Percentiles rank a stretch among this genome's conserved stretches.
These are phyloP conservation scores for Pedicia rivosa DNA, from an alignment of 2,888 invertebrate genomes.

Conservation along the genomic window DNA sequence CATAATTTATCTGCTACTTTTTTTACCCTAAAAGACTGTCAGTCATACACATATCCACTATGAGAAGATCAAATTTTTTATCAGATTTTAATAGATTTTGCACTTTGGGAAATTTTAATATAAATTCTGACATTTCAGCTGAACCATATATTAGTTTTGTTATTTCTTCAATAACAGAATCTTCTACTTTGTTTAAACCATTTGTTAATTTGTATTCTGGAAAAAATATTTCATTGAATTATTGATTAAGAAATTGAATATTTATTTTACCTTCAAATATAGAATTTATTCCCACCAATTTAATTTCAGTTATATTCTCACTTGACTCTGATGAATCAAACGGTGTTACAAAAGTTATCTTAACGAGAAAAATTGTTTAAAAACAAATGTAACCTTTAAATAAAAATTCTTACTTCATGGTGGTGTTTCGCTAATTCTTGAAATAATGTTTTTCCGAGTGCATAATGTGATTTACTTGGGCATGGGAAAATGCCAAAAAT, in stretches of 20 bases:
- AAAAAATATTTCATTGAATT: neutral
- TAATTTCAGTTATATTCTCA: slow-evolving; percentile 21
- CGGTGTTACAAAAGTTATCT: slow-evolving; percentile 25
- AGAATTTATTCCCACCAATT: slow-evolving; percentile 20
- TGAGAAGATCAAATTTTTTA: slow-evolving; percentile 23
- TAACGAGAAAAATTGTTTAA: neutral
- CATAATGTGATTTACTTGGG: slow-evolving; percentile 27
- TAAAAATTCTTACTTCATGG: slow-evolving; percentile 14
- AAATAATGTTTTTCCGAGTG: slow-evolving; percentile 23
- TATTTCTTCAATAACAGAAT: slow-evolving; percentile 25
- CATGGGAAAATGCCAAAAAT: slow-evolving; percentile 27
- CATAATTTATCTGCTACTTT: neutral
- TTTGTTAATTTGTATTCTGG: neutral
- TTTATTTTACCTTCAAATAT: slow-evolving; percentile 18
- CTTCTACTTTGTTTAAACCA: slow-evolving; percentile 14
- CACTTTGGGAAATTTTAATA: slow-evolving; percentile 21
- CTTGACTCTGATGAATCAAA: slow-evolving; percentile 14
- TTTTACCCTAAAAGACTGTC: slow-evolving; percentile 31
- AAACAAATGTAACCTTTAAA: neutral
- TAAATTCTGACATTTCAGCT: slow-evolving; percentile 23
- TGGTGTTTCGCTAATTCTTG: slow-evolving; percentile 19
- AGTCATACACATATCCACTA: slow-evolving; percentile 33
- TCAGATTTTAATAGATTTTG: slow-evolving; percentile 20
- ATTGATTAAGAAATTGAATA: too few relatives aligned
- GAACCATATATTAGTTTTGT: slow-evolving; percentile 26